Percentiles rank a stretch among this genome's conserved stretches.
These are phyloP conservation scores for Silurus aristotelis DNA, from an alignment of 2,797 vertebrate species.

Conservation along the genomic window DNA sequence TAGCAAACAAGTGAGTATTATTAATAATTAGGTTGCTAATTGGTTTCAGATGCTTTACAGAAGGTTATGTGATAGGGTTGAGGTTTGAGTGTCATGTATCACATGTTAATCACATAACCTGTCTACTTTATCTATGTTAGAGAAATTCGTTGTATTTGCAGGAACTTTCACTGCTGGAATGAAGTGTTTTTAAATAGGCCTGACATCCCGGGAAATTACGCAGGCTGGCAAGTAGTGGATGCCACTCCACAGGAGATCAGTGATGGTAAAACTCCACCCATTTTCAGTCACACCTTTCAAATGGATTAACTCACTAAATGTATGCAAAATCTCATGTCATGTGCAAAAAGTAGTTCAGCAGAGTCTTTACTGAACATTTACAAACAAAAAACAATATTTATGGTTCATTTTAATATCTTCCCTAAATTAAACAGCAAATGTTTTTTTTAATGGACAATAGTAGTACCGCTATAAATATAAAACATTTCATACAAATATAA, in stretches of 20 bases:
- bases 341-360: background rate
- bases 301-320: background rate
- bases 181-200: conserved; percentile 80
- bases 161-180: conserved; percentile 98
- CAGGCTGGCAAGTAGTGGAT: conserved; percentile 92
- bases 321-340: background rate
- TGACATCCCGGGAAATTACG: conserved; percentile 77
- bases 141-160: conserved; percentile 59
- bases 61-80: background rate
- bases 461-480: too few relatives aligned
- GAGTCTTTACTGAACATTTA: background rate
- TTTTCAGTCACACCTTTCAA: background rate
- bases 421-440: too few relatives aligned
- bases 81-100: too few relatives aligned
- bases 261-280: conserved; percentile 76
- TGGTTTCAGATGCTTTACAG: background rate
- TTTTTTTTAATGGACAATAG: too few relatives aligned
- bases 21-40: background rate
- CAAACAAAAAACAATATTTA: too few relatives aligned
- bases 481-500: too few relatives aligned
- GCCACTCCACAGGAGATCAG: conserved; percentile 93
- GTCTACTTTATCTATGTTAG: too few relatives aligned
- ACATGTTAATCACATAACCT: too few relatives aligned
- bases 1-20: background rate
- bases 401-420: too few relatives aligned